phyloP scores from a whole-genome alignment of 2,113 vertebrate species.

The Orycteropus afer region DNA sequence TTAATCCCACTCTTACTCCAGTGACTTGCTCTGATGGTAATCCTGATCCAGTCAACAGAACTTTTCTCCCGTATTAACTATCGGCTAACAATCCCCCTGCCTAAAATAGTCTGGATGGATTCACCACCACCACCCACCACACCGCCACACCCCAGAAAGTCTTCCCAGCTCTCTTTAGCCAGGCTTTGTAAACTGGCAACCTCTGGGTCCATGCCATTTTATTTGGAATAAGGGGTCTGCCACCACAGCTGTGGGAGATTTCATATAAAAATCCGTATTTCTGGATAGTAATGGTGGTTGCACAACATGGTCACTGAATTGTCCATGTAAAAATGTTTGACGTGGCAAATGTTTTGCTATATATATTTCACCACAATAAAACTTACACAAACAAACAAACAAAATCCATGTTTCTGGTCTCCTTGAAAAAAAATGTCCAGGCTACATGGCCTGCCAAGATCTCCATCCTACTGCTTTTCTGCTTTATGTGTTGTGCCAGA shows the following conservation, averaged over 20 bases:
- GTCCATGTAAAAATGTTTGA: background rate
- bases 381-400: background rate
- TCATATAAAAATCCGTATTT: background rate
- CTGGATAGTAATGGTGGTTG: background rate
- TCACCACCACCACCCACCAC: rapidly evolving
- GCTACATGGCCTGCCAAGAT: background rate
- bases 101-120: background rate
- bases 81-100: background rate
- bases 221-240: too few species aligned
- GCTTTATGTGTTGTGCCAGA: background rate
- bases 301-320: background rate
- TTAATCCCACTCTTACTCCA: background rate
- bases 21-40: background rate
- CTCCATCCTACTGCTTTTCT: background rate
- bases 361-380: background rate
- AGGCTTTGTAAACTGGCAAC: background rate
- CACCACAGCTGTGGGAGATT: background rate
- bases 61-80: background rate
- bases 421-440: background rate
- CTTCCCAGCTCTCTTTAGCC: background rate
- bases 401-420: background rate
- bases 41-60: background rate
- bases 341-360: background rate
- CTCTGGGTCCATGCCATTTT: rapidly evolving
- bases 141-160: background rate